phyloP scores from a whole-genome alignment of 1,140 invertebrate genomes.

The Drosophila aff. region DNA sequence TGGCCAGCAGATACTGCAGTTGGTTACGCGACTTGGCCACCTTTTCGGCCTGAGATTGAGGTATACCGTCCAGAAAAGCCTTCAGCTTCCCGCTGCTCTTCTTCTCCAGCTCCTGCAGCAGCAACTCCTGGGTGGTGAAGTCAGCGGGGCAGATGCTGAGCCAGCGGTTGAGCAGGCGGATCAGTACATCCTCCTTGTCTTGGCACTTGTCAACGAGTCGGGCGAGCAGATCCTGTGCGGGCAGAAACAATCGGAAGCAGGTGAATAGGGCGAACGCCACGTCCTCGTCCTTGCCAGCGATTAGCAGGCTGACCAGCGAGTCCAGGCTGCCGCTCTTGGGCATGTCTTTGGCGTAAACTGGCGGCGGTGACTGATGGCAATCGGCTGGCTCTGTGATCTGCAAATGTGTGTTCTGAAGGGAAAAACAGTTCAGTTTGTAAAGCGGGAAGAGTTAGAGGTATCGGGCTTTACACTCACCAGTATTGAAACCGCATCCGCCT shows the following conservation, averaged over 20 bases:
- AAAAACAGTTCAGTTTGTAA: neutral
- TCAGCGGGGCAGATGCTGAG: slow-evolving; percentile 45
- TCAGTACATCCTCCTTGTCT: slow-evolving; percentile 16
- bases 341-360: slow-evolving; percentile 68
- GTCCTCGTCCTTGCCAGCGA: slow-evolving; percentile 33
- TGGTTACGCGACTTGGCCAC: slow-evolving; percentile 19
- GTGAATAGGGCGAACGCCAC: slow-evolving; percentile 49
- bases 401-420: slow-evolving; percentile 48
- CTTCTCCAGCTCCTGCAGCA: slow-evolving; percentile 57
- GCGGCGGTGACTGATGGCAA: slow-evolving; percentile 26
- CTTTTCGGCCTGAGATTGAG: slow-evolving; percentile 13
- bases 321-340: slow-evolving; percentile 48
- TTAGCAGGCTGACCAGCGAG: slow-evolving; percentile 40
- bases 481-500: slow-evolving; percentile 55
- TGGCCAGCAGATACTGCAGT: slow-evolving; percentile 56
- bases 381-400: slow-evolving; percentile 54
- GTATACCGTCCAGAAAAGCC: slow-evolving; percentile 41
- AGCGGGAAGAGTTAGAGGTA: neutral
- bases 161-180: slow-evolving; percentile 47
- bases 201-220: slow-evolving; percentile 34
- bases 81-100: neutral
- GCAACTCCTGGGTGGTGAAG: slow-evolving; percentile 45
- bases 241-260: slow-evolving; percentile 46
- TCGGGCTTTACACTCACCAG: slow-evolving; percentile 31
- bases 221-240: slow-evolving; percentile 44